phyloP scores from a whole-genome alignment of 2,888 invertebrate genomes.

The Acanthoscelides obtectus region DNA sequence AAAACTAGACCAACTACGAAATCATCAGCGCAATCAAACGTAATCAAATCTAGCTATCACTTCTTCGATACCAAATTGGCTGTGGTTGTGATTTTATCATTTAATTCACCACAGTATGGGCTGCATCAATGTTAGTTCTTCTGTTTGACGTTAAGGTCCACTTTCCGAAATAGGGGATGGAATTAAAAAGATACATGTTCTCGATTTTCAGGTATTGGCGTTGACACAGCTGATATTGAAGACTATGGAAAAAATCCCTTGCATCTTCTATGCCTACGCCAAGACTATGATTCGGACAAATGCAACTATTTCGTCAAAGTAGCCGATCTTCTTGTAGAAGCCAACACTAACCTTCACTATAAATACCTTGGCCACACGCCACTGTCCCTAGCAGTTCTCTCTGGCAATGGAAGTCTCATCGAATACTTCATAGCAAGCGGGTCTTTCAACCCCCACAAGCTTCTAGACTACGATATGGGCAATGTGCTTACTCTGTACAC shows the following conservation, averaged over 20 bases:
- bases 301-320: conserved; percentile 26
- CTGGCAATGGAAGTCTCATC: conserved; percentile 36
- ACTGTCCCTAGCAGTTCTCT: conserved; percentile 39
- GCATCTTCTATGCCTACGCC: conserved; percentile 40
- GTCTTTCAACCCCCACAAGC: conserved; percentile 33
- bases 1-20: too few species aligned
- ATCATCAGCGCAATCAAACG: too few species aligned
- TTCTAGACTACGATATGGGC: conserved; percentile 38
- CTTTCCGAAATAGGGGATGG: too few species aligned
- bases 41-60: too few species aligned
- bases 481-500: conserved; percentile 37
- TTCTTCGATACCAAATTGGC: too few species aligned
- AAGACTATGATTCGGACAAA: conserved; percentile 34
- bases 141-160: too few species aligned
- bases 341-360: conserved; percentile 24
- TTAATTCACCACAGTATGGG: too few species aligned
- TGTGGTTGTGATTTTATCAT: too few species aligned
- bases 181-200: too few species aligned
- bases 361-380: conserved; percentile 41
- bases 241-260: conserved; percentile 40
- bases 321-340: conserved; percentile 25
- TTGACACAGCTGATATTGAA: conserved; percentile 7
- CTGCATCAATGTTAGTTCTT: not conserved
- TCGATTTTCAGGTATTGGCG: conserved; percentile 8
- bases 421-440: conserved; percentile 28